phyloP scores from a whole-genome alignment of 2,888 invertebrate genomes.

The Spodoptera littoralis region DNA sequence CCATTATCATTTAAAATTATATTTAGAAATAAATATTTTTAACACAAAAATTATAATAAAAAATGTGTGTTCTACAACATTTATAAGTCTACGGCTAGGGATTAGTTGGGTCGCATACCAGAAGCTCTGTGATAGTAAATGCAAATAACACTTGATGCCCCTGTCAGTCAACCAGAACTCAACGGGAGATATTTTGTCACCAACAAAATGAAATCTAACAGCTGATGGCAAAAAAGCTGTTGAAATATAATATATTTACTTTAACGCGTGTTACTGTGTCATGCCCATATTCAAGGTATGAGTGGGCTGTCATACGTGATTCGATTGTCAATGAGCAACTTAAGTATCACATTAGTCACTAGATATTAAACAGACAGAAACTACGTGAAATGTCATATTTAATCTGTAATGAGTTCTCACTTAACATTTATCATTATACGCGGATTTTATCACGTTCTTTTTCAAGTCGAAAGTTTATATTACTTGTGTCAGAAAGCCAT shows the following conservation, averaged over 20 bases:
- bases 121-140: slow-evolving; percentile 78
- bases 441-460: slow-evolving; percentile 1
- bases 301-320: slow-evolving; percentile 30
- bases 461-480: slow-evolving; percentile 24
- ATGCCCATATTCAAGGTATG: slow-evolving; percentile 37
- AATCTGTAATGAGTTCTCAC: slow-evolving; percentile 14
- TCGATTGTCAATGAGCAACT: slow-evolving; percentile 35
- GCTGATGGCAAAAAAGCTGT: slow-evolving; percentile 18
- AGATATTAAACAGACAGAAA: slow-evolving; percentile 31
- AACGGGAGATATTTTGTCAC: slow-evolving; percentile 52
- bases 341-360: slow-evolving; percentile 37
- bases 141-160: slow-evolving; percentile 81
- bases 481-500: slow-evolving; percentile 33
- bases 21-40: not conserved
- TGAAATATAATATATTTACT: slow-evolving; percentile 26
- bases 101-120: slow-evolving; percentile 82
- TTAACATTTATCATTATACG: slow-evolving; percentile 4
- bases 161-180: slow-evolving; percentile 64
- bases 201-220: slow-evolving; percentile 41
- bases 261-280: slow-evolving; percentile 10
- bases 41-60: not conserved
- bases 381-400: slow-evolving; percentile 38
- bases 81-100: slow-evolving; percentile 68
- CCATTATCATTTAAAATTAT: not conserved
- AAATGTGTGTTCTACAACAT: slow-evolving; percentile 67